phyloP scores from a whole-genome alignment of 2,888 invertebrate genomes.

The Pilophorus perplexus region DNA sequence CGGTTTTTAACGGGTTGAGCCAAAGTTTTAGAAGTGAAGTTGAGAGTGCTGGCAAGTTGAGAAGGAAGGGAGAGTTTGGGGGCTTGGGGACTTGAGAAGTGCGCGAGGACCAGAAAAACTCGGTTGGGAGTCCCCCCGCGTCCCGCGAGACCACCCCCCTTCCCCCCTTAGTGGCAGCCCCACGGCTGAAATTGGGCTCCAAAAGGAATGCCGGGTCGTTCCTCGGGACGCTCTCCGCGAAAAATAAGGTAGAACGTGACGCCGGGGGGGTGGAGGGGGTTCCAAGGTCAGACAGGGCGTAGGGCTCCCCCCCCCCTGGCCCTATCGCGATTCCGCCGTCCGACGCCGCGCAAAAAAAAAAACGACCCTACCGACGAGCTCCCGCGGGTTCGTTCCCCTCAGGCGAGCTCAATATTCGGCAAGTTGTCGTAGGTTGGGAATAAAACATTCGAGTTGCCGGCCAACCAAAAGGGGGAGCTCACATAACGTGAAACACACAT shows the following conservation, averaged over 20 bases:
- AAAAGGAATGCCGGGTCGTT: neutral
- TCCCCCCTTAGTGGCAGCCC: too few relatives aligned
- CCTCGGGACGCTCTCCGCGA: neutral
- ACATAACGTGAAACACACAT: too few relatives aligned
- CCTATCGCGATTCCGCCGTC: neutral
- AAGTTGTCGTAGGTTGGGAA: conserved; percentile 30
- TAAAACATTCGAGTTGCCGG: too few relatives aligned
- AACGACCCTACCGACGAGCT: neutral
- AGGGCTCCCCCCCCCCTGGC: neutral
- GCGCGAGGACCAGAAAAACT: too few relatives aligned
- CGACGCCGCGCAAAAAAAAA: conserved; percentile 1
- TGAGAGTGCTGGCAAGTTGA: too few relatives aligned
- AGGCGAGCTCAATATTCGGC: conserved; percentile 20
- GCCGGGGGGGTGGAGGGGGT: neutral
- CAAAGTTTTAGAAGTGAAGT: too few relatives aligned
- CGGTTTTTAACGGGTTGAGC: too few relatives aligned
- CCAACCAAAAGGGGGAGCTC: too few relatives aligned
- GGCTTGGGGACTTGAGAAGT: too few relatives aligned
- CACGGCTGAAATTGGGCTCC: conserved; percentile 11
- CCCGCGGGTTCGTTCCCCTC: conserved; percentile 22
- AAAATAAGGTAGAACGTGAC: conserved; percentile 15
- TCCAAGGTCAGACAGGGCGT: conserved; percentile 26
- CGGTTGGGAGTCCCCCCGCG: conserved; percentile 10
- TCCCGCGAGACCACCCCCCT: conserved; percentile 2
- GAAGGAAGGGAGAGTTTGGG: too few relatives aligned